Evolutionary conservation across 2,113 vertebrate genomes (phyloP), one percentile per base, ranked within the genome.

Genomic region (Prunella fulvescens): DNA sequence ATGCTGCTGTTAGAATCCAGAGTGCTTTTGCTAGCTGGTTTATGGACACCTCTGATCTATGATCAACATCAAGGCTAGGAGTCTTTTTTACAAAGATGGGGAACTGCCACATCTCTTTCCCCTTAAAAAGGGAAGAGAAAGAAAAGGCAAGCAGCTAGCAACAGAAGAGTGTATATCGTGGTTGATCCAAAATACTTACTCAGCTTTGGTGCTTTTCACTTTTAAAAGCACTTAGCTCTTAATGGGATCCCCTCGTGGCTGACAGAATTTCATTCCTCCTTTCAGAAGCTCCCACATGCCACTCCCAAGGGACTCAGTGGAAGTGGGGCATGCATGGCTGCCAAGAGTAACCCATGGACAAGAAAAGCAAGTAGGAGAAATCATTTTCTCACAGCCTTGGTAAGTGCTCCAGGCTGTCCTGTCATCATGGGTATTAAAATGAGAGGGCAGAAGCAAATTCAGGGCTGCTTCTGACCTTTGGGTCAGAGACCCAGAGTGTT

Each of bases 151-250:
- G 60, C 60, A 92, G 76, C 54, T 81, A 90, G 42, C 1, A 8
- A 77, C 20, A 81, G 64, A 31, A 44, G 47, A 78, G 42, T 22
- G 8, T 37, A 6, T 48, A 33, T 50, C 3, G 1, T 54, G 42
- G 76, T 40, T 78, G 33, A 90, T 83, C 33, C 37, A 86, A 86
- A 94, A 69, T 33, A 81, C 90, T 92, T 92, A 65, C 66, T 93
- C 40, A 80, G 72, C 56, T 88, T 80, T 80, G 58, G 50, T 57
- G 23, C 47, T 88, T 88, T 88, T 81, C 44, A 50, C 61, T 82
- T 93, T 81, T 56, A 81, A 94, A 88, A 93, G 80, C 72, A 78
- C 44, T 81, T 70, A 83, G 51, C 9, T 35, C 39, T 83, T 74
- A 94, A 88, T 20, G 22, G 22, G 47, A 64, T 64, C 88, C 82